Conservation (phyloP, 2,888 invertebrate genomes). For the Trichogramma evanescens region DNA sequence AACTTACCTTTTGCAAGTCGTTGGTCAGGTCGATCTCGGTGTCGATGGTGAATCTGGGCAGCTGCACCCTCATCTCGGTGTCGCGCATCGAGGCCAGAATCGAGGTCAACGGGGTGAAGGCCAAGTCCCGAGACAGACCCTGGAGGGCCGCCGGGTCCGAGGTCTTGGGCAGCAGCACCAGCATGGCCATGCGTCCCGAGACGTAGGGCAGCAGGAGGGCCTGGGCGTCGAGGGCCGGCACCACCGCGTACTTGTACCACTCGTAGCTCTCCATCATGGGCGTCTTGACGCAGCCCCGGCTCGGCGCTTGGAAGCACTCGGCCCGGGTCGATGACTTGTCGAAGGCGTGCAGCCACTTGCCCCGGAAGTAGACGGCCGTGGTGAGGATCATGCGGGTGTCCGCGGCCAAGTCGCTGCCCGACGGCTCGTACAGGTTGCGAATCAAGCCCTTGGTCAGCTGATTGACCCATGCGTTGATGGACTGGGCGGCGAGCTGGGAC, state of each 20-base stretch:
- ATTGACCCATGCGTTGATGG: slow-evolving; percentile 59
- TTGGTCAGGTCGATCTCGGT: slow-evolving; percentile 52
- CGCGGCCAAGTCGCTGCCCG: slow-evolving; percentile 37
- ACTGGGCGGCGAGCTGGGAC: slow-evolving; percentile 41
- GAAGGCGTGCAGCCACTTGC: slow-evolving; percentile 68
- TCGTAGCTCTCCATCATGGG: slow-evolving; percentile 64
- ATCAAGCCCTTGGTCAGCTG: slow-evolving; percentile 50
- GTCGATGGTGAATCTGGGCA: slow-evolving; percentile 59
- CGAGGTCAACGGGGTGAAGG: slow-evolving; percentile 50
- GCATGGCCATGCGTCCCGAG: slow-evolving; percentile 59
- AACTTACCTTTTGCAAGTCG: slow-evolving; percentile 47
- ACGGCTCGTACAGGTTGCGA: slow-evolving; percentile 8
- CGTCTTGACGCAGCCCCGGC: slow-evolving; percentile 55
- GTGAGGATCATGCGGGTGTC: slow-evolving; percentile 62
- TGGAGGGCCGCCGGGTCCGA: slow-evolving; percentile 48
- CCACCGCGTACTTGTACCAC: slow-evolving; percentile 55
- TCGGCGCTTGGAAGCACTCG: slow-evolving; percentile 60
- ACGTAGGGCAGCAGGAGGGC: slow-evolving; percentile 69
- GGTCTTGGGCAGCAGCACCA: slow-evolving; percentile 54
- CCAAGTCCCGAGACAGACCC: slow-evolving; percentile 53
- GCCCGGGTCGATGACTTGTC: slow-evolving; percentile 49
- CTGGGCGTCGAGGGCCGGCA: slow-evolving; percentile 60
- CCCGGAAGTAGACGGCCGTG: slow-evolving; percentile 73
- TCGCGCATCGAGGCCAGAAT: slow-evolving; percentile 48
- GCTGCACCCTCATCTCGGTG: slow-evolving; percentile 51